Base-by-base conservation (phyloP, 1,140 invertebrate species). In the Heterodera carotae region DNA sequence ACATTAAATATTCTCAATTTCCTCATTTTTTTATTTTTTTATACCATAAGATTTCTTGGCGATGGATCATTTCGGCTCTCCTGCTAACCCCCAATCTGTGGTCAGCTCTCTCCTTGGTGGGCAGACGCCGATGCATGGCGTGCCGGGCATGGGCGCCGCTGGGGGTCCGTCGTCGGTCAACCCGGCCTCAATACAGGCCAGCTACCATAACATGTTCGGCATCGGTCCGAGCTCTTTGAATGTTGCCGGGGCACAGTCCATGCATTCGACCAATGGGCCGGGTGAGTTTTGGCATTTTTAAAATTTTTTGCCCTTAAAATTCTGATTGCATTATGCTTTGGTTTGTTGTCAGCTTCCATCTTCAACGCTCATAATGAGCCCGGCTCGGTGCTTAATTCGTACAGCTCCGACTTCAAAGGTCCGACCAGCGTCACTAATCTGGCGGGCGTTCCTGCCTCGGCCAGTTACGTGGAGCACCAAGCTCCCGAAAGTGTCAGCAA, bases 31-130 rank as follows among this genome's bases (percentile, higher is more conserved):
- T 22, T 7, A 39, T 8, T 31, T 25, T 31, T 3, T 25, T 59
- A 29, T 73, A 75, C 7, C 25, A 31, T 75, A 12, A 22, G 43
- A 22, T 25, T 18, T 73, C 25, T 71, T 34, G 18, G 64, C 7
- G 7, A 85, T 82, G 83, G 82, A 84, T 78, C 83, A 83, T 18
- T 82, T 84, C 75, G 80, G 75, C 15, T 43, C 82, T 62, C 75
- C 82, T 22, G 62, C 81, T 5, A 80, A 83, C 36, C 80, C 81
- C 18, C 69, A 78, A 25, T 84, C 82, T 18, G 75, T 84, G 18
- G 74, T 83, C 53, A 84, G 81, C 53, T 73, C 80, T 3, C 69
- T 82, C 33, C 69, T 85, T 60, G 78, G 78, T 7, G 80, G 79
- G 0, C 80, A 82, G 25, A 82, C 80, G 27, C 80, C 80, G 43